Evolutionary conservation across 2,888 invertebrate genomes (phyloP).

Genomic region (Andrena trimmerana): DNA sequence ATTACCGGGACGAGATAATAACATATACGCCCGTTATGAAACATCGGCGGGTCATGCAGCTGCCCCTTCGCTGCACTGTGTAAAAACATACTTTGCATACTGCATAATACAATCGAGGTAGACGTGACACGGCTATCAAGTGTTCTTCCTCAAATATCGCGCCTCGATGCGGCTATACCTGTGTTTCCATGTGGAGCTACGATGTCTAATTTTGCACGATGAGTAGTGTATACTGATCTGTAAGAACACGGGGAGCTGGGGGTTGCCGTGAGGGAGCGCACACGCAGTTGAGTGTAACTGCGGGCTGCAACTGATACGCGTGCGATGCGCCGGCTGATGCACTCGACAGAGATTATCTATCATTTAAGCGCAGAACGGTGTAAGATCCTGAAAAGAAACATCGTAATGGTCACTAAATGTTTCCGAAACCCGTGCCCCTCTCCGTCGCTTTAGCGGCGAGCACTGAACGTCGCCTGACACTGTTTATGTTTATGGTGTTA

Average conservation of each 20-base stretch:
- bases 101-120: too few species aligned
- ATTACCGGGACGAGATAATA: too few species aligned
- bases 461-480: not conserved
- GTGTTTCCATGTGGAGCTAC: not conserved
- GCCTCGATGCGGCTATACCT: not conserved
- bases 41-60: too few species aligned
- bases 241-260: not conserved
- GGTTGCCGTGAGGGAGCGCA: not conserved
- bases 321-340: not conserved
- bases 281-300: not conserved
- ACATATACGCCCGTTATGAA: too few species aligned
- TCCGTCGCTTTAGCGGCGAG: too few species aligned
- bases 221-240: not conserved
- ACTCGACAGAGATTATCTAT: not conserved
- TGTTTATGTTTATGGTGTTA: slow-evolving; percentile 1
- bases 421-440: not conserved
- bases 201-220: not conserved
- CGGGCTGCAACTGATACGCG: not conserved
- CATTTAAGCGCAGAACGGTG: not conserved
- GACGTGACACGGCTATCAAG: not conserved
- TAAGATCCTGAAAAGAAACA: not conserved
- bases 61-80: too few species aligned
- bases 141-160: slow-evolving; percentile 7
- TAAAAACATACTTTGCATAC: too few species aligned
- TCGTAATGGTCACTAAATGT: not conserved